Conservation (phyloP, 1,140 invertebrate genomes). For the Lasaia peninsularis region DNA sequence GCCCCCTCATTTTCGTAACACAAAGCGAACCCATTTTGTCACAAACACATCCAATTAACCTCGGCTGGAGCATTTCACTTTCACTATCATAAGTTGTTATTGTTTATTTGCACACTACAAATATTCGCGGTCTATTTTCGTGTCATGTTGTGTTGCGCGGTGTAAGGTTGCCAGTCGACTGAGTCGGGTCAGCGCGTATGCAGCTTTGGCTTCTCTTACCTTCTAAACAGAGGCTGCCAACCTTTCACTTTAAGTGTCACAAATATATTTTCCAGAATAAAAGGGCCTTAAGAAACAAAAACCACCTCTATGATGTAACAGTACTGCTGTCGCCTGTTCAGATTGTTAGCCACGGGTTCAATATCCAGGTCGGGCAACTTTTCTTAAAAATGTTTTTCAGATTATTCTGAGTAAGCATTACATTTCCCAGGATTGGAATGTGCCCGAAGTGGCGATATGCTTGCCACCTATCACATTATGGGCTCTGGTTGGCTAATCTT, state of each 20-base stretch:
- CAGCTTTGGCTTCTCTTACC: constrained; percentile 27
- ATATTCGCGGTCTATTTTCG: constrained; percentile 22
- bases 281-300: neutral
- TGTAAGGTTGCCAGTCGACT: constrained; percentile 32
- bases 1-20: constrained; percentile 32
- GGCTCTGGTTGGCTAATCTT: too few relatives aligned
- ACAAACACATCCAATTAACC: constrained; percentile 50
- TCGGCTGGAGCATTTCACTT: constrained; percentile 65
- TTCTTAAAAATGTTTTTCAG: too few relatives aligned
- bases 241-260: constrained; percentile 19
- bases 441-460: too few relatives aligned
- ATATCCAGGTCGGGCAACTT: too few relatives aligned
- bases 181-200: constrained; percentile 20
- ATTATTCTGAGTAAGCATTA: too few relatives aligned
- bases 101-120: constrained; percentile 27
- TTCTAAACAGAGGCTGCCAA: constrained; percentile 30
- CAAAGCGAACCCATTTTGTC: constrained; percentile 31
- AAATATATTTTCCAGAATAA: neutral
- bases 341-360: too few relatives aligned
- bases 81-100: constrained; percentile 41
- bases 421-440: too few relatives aligned
- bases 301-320: too few relatives aligned
- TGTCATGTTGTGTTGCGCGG: constrained; percentile 29
- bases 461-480: too few relatives aligned
- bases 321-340: too few relatives aligned